These are phyloP conservation scores for Pseudocheirus occidentalis DNA, from an alignment of 2,797 vertebrate genomes.

Conservation along the genomic window DNA sequence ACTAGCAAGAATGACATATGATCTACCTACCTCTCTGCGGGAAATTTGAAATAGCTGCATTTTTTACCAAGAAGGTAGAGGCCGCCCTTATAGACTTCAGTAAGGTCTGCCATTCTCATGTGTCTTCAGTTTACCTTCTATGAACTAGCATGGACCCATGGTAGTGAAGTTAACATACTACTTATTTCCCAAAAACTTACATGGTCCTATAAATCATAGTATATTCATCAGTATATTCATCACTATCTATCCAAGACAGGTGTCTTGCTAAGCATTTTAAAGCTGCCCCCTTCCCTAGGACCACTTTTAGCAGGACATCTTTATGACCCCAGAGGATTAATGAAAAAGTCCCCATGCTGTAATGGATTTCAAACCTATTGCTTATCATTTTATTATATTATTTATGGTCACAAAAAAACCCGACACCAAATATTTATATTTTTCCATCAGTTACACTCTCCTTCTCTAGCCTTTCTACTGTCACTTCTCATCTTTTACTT, in stretches of 20 bases:
- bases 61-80: constrained; percentile 50
- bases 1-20: constrained; percentile 62
- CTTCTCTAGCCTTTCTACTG: constrained; percentile 69
- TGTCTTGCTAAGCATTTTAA: constrained; percentile 49
- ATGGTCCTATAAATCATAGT: constrained; percentile 21
- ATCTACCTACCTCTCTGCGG: constrained; percentile 52
- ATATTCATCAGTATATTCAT: not conserved
- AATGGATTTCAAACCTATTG: constrained; percentile 68
- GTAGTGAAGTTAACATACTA: constrained; percentile 18
- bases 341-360: constrained; percentile 71
- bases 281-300: constrained; percentile 3
- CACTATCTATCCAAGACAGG: constrained; percentile 37
- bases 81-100: constrained; percentile 31
- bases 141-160: not conserved
- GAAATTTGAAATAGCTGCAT: constrained; percentile 66
- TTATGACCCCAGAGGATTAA: constrained; percentile 46
- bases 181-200: constrained; percentile 12
- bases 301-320: not conserved
- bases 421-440: constrained; percentile 67
- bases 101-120: constrained; percentile 2
- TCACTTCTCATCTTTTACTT: constrained; percentile 47
- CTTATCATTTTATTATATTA: constrained; percentile 72
- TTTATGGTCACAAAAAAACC: constrained; percentile 65
- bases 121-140: constrained; percentile 26
- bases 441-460: constrained; percentile 70